A percentile compares a stretch with the other conserved stretches of the same genome.
These are phyloP conservation scores for Hylomyscus alleni DNA, from an alignment of 2,797 vertebrate species.

Conservation along the genomic window DNA sequence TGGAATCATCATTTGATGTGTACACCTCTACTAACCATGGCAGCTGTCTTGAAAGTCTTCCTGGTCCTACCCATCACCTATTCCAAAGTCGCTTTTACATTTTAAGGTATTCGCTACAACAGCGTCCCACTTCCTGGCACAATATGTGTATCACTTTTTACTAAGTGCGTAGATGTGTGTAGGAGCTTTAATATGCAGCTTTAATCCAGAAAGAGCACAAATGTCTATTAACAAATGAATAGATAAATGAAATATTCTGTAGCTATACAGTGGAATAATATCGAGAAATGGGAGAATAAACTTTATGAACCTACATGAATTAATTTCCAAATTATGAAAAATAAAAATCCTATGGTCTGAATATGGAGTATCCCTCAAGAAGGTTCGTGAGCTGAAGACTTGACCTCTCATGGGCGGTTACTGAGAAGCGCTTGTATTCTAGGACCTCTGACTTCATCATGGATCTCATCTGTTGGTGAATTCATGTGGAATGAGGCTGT, in stretches of 20 bases:
- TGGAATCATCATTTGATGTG: not conserved
- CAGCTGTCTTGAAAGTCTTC: not conserved
- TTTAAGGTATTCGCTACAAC: not conserved
- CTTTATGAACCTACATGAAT: not conserved
- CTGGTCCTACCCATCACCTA: not conserved
- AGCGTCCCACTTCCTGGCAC: not conserved
- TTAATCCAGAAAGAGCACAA: not conserved
- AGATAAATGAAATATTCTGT: not conserved
- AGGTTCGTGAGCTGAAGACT: not conserved
- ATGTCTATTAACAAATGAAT: not conserved
- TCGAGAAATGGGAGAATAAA: not conserved
- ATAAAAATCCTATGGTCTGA: not conserved
- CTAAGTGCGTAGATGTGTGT: not conserved
- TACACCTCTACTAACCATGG: not conserved
- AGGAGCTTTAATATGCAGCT: not conserved
- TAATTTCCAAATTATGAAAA: not conserved
- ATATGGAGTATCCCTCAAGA: not conserved
- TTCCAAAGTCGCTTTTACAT: not conserved
- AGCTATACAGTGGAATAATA: not conserved
- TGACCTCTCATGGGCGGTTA: too few relatives aligned
- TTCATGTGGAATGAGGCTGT: not conserved
- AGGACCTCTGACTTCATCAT: not conserved
- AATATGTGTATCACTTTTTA: constrained; percentile 4
- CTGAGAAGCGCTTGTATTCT: not conserved
- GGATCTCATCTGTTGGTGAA: not conserved